These are phyloP conservation scores for Muntiacus reevesi DNA, from an alignment of 2,113 vertebrate species.

Conservation along the genomic window DNA sequence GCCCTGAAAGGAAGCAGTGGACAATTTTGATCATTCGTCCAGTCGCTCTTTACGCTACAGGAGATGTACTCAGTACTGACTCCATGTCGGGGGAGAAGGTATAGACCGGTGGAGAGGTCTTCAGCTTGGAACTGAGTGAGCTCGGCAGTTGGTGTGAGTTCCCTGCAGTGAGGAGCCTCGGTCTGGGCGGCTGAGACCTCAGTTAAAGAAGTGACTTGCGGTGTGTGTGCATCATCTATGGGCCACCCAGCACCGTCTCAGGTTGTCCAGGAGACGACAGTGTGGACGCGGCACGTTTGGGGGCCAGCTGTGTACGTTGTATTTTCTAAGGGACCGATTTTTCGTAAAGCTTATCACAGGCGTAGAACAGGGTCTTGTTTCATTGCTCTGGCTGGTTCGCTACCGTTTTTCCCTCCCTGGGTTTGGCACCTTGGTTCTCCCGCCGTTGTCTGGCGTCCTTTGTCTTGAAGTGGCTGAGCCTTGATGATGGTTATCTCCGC, in stretches of 20 bases:
- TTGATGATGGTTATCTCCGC: neutral
- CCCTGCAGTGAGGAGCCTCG: neutral
- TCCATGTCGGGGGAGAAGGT: neutral
- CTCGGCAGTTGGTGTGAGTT: neutral
- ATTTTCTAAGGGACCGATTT: neutral
- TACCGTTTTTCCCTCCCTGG: neutral
- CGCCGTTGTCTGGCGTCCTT: neutral
- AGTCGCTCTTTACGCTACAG: neutral
- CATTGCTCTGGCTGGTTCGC: neutral
- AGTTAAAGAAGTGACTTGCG: neutral
- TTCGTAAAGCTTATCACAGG: neutral
- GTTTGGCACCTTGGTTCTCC: neutral
- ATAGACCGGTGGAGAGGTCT: neutral
- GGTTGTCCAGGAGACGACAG: neutral
- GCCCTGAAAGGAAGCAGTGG: neutral
- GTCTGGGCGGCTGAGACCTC: neutral
- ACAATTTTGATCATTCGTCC: neutral
- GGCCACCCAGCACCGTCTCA: neutral
- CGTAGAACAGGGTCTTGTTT: neutral
- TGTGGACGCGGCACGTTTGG: rapidly evolving
- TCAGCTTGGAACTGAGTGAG: neutral
- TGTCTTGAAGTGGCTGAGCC: neutral
- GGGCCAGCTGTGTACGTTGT: neutral
- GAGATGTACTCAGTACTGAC: neutral
- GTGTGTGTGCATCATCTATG: neutral